phyloP scores from a whole-genome alignment of 53 echinoderm and acorn worm genomes.

The Glandiceps talaboti region DNA sequence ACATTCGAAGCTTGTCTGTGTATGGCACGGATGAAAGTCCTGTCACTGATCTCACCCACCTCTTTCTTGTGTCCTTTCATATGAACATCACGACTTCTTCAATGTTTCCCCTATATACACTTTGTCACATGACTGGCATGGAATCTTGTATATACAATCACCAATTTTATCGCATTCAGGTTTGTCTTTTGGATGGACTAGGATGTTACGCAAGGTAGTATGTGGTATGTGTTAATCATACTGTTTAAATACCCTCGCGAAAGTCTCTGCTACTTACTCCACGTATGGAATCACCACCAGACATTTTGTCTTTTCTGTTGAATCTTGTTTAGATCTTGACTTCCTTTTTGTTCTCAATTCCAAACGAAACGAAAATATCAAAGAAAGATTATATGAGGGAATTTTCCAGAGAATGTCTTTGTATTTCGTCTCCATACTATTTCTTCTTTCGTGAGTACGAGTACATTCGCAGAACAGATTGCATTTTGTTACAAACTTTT shows the following conservation, averaged over 20 bases:
- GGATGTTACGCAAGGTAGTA: not conserved
- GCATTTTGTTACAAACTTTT: no score
- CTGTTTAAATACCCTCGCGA: not conserved
- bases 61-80: not conserved
- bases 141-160: not conserved
- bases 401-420: no score
- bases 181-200: conserved; percentile 5
- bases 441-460: no score
- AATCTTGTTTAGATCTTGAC: not conserved
- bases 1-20: not conserved
- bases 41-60: not conserved
- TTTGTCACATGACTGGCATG: not conserved
- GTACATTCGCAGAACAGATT: no score
- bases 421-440: no score
- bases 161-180: not conserved
- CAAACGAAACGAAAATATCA: no score
- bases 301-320: not conserved
- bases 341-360: not conserved
- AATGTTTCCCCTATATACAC: conserved; percentile 10
- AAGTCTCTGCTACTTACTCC: not conserved
- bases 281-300: not conserved
- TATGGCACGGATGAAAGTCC: not conserved
- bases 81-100: not conserved
- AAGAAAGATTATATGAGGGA: no score
- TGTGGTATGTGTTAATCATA: not conserved